phyloP scores from a whole-genome alignment of 2,797 vertebrate species.

The Sebastes vulpes region DNA sequence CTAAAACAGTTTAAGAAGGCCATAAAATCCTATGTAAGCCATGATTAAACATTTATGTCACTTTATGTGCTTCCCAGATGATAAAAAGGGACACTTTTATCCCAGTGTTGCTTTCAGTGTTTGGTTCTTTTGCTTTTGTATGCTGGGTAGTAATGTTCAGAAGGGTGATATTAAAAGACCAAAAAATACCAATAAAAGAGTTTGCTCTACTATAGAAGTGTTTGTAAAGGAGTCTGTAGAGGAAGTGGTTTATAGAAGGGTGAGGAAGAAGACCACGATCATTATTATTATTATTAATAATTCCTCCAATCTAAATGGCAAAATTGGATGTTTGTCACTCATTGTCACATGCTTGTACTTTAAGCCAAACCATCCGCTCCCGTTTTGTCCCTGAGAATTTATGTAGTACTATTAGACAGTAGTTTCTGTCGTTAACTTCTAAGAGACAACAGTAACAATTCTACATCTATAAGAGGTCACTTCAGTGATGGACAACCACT shows the following conservation, averaged over 20 bases:
- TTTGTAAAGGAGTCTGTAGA: background rate
- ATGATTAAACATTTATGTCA: background rate
- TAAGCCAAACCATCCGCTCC: background rate
- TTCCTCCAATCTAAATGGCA: background rate
- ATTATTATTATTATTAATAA: background rate
- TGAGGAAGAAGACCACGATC: background rate
- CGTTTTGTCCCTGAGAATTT: too few species aligned
- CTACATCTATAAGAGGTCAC: background rate
- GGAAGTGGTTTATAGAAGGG: too few species aligned
- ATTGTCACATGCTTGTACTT: too few species aligned
- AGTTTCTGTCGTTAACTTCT: background rate
- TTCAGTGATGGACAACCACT: background rate
- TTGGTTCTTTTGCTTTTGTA: background rate
- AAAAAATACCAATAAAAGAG: background rate
- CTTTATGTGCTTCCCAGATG: background rate
- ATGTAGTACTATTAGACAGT: too few species aligned
- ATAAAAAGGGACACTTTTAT: background rate
- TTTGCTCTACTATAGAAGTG: too few species aligned
- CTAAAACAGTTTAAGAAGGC: background rate
- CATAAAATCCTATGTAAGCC: background rate
- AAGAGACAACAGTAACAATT: background rate
- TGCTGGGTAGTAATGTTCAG: background rate
- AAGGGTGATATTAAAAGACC: background rate
- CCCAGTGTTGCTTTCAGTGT: background rate
- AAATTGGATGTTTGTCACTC: background rate